A percentile compares a stretch with the other conserved stretches of the same genome.
phyloP scores from a whole-genome alignment of 2,113 vertebrate genomes.

The Pipa parva region DNA sequence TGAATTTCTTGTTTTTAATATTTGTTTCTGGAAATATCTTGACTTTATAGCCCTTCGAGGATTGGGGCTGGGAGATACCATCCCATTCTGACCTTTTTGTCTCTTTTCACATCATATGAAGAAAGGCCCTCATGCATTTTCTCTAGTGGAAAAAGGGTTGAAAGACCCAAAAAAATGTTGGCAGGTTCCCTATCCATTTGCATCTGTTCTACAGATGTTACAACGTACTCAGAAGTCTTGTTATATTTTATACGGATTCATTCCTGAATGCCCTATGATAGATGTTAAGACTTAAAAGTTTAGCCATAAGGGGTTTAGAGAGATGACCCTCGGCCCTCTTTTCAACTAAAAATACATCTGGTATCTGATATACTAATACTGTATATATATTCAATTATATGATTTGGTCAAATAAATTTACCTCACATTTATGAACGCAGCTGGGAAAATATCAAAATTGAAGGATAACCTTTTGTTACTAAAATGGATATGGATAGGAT shows the following conservation, averaged over 20 bases:
- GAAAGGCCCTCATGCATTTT: slow-evolving; percentile 40
- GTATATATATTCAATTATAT: slow-evolving; percentile 30
- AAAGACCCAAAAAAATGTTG: slow-evolving; percentile 56
- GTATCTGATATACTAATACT: slow-evolving; percentile 44
- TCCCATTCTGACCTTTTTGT: slow-evolving; percentile 46
- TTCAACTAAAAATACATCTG: slow-evolving; percentile 60
- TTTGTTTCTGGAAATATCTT: slow-evolving; percentile 32
- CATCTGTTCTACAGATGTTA: slow-evolving; percentile 73
- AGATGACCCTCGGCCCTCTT: slow-evolving; percentile 51
- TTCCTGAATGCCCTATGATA: slow-evolving; percentile 60
- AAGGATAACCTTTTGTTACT: not conserved
- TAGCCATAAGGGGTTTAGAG: slow-evolving; percentile 46
- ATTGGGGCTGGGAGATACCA: slow-evolving; percentile 42
- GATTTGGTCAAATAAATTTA: slow-evolving; percentile 17
- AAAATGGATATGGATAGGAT: no score
- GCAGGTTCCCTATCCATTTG: slow-evolving; percentile 52
- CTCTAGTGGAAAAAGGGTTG: slow-evolving; percentile 63
- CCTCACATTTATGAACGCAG: slow-evolving; percentile 2
- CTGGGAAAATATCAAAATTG: slow-evolving; percentile 1
- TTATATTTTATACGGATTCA: slow-evolving; percentile 56
- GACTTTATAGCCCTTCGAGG: slow-evolving; percentile 29
- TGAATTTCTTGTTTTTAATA: slow-evolving; percentile 36
- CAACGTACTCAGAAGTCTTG: slow-evolving; percentile 49
- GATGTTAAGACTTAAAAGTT: slow-evolving; percentile 56
- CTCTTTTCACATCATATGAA: slow-evolving; percentile 47